phyloP scores from a whole-genome alignment of 2,113 vertebrate species.

The Leptobrachium ailaonicum region DNA sequence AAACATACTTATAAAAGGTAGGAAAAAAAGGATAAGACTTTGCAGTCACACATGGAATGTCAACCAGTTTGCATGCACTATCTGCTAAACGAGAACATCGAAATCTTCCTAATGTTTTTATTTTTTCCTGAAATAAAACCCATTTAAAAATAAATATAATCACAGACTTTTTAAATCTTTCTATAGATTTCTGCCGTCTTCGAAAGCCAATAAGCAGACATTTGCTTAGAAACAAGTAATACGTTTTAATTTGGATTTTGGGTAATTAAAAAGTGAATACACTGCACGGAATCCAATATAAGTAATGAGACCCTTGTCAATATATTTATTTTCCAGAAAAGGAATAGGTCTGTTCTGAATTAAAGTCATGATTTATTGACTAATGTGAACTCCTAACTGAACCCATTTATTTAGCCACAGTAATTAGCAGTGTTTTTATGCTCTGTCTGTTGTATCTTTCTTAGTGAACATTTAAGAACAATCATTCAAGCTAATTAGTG shows the following conservation, averaged over 20 bases:
- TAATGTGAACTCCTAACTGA: background rate
- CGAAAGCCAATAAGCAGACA: background rate
- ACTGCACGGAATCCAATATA: background rate
- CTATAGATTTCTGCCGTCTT: background rate
- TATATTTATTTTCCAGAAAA: conserved; percentile 9
- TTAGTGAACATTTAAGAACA: background rate
- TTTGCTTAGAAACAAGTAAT: background rate
- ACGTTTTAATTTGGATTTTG: background rate
- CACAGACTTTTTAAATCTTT: background rate
- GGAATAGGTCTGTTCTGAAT: background rate
- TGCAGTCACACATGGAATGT: conserved; percentile 2
- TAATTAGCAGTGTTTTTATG: background rate
- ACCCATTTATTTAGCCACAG: background rate
- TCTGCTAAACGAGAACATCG: no score
- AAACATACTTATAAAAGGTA: conserved; percentile 39
- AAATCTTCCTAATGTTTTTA: background rate
- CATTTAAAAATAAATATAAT: background rate
- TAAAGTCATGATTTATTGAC: conserved; percentile 6
- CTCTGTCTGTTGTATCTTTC: background rate
- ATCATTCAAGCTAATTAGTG: background rate
- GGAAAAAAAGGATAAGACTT: conserved; percentile 10
- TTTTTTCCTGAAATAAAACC: background rate
- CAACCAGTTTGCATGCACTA: background rate
- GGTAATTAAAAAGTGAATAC: background rate
- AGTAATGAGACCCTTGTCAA: background rate